Evolutionary conservation across 2,888 invertebrate genomes (phyloP), one percentile per base, ranked within the genome.

Genomic region (Autographa pulchrina): DNA sequence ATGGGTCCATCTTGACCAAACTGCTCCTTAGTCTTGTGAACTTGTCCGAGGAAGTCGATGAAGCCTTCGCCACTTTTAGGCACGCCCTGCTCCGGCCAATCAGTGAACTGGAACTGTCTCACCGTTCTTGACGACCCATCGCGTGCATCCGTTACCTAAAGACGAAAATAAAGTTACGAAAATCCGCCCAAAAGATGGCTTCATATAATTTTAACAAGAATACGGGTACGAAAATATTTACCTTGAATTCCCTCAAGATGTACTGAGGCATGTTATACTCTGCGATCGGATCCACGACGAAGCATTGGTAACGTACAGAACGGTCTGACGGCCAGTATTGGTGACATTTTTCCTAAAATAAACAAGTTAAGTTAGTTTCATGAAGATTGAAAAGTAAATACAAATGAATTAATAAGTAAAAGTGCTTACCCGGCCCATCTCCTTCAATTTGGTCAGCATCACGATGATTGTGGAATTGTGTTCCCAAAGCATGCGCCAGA

Each of bases 181-280:
- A 11, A 48, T 43, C 3, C 4, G 6, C 4, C 16, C 4, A 16
- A 5, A 48, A n/a, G n/a, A n/a, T 43, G 1, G 14, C 11, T 35
- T 14, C 16, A 9, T 0, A 48, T 7, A n/a, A 43, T 16, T 3
- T 41, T 3, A 11, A 41, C 0, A 14, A 14, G 14, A 4, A 43
- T 43, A 16, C n/a, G n/a, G n/a, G n/a, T n/a, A n/a, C 2, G 16
- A 16, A 16, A 16, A 43, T 43, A 14, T 43, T 16, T 16, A 16
- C 97, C 97, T 99, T 99, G 96, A 99, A 99, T 96, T 99, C 99
- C 86, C 99, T 97, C 89, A 99, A 96, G 90, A 99, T 99, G 93
- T 99, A 99, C 93, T 99, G 99, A 41, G 99, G 99, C 99, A 99
- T 99, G 93, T 99, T 99, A 94, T 99, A 99, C 93, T 99, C 99